Base-by-base conservation (phyloP, 2,113 vertebrate genomes). In the Carassius carassius region DNA sequence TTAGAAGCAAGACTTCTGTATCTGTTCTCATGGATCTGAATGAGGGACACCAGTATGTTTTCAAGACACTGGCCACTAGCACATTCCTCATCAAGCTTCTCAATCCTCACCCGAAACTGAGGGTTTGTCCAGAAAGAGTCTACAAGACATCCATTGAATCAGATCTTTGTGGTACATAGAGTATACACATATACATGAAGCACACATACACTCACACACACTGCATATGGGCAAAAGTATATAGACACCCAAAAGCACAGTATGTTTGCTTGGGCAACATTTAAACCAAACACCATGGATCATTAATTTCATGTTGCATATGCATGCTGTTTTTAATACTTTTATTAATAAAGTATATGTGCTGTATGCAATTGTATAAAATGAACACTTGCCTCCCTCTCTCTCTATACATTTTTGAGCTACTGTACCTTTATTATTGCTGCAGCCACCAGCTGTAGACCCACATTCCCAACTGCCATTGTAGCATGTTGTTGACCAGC, bases 391-490 rank as follows among this genome's bases (percentile, higher is more conserved):
- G 44, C 11, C 10, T 44, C 41, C 8, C 41, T 41, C 37, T 44
- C 44, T 47, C 11, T 47, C 44, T 47, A 47, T 47, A 3, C 10
- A 47, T 54, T 8, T 23, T 6, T 35, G 23, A 41, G 19, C 7
- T 85, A n/a, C n/a, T n/a, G 2, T 29, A 93, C 94, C 91, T 86
- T 0, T 84, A 37, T 90, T 32, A 3, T 92, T 89, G 1, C 78
- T 29, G 78, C 92, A 91, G 49, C 94, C 94, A 5, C 94, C 94
- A 56, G 93, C 91, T 51, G 93, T 94, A 37, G 85, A 89, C 29
- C 91, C 92, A 49, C 89, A 87, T 29, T 94, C 91, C 94, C 94
- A 95, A 79, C 89, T 87, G 21, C 91, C 92, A 0, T 91, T 83
- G 41, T 91, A 87, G 17, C 35, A 3, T 0, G 79, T 85, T 13